Evolutionary conservation across 1,140 invertebrate genomes (phyloP).

Genomic region (Capitella teleta): DNA sequence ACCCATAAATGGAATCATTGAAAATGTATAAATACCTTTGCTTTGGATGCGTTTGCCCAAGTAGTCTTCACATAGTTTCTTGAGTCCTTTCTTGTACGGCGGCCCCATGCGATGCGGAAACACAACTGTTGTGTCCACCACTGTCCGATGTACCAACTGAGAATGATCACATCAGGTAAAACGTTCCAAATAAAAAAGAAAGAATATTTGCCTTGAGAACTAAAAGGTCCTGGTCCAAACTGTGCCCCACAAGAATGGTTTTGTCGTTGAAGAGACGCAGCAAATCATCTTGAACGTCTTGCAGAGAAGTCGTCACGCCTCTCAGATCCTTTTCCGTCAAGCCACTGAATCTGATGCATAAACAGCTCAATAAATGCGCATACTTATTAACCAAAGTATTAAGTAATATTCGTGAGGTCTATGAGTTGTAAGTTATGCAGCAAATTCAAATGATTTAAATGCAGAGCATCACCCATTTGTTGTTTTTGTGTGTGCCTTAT

Average conservation of each 20-base stretch:
- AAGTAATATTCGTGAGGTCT: too few relatives aligned
- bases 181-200: too few relatives aligned
- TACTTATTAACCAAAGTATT: too few relatives aligned
- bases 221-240: slow-evolving; percentile 89
- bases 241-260: slow-evolving; percentile 90
- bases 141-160: slow-evolving; percentile 72
- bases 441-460: too few relatives aligned
- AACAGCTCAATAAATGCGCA: too few relatives aligned
- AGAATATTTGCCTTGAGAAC: slow-evolving; percentile 75
- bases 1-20: too few relatives aligned
- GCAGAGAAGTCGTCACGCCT: slow-evolving; percentile 25
- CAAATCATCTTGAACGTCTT: slow-evolving; percentile 77
- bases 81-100: slow-evolving; percentile 80
- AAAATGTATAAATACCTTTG: too few relatives aligned
- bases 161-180: too few relatives aligned
- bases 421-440: too few relatives aligned
- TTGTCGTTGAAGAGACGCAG: slow-evolving; percentile 75
- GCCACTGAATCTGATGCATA: slow-evolving; percentile 41
- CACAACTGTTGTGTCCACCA: slow-evolving; percentile 89
- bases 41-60: slow-evolving; percentile 91
- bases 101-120: slow-evolving; percentile 88
- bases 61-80: slow-evolving; percentile 74
- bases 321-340: slow-evolving; percentile 28
- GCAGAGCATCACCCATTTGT: too few relatives aligned
- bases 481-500: too few relatives aligned